These are phyloP conservation scores for Petrolisthes manimaculis DNA, from an alignment of 2,888 invertebrate species.

Conservation along the genomic window DNA sequence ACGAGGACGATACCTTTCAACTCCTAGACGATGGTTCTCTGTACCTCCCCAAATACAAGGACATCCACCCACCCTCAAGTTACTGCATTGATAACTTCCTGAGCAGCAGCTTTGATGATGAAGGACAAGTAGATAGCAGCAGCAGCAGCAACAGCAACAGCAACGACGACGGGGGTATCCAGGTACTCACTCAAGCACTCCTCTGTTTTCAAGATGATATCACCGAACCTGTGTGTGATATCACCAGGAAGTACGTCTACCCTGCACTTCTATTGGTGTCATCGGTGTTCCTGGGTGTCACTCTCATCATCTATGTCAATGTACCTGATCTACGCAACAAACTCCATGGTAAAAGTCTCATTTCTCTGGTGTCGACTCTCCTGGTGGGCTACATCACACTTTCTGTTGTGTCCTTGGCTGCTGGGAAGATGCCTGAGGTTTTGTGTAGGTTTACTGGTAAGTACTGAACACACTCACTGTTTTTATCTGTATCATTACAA, in stretches of 20 bases:
- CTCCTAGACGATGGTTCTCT: slow-evolving; percentile 76
- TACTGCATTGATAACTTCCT: slow-evolving; percentile 77
- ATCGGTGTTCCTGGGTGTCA: slow-evolving; percentile 69
- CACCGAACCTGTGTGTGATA: slow-evolving; percentile 67
- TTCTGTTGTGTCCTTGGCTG: slow-evolving; percentile 44
- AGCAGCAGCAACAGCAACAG: too few relatives aligned
- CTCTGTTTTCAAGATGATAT: slow-evolving; percentile 71
- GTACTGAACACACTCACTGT: background rate
- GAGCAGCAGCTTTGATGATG: slow-evolving; percentile 55
- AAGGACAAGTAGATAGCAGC: too few relatives aligned
- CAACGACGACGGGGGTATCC: slow-evolving; percentile 68
- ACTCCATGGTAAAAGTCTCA: slow-evolving; percentile 66
- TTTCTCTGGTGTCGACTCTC: slow-evolving; percentile 58
- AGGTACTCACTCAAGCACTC: slow-evolving; percentile 70
- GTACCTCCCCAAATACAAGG: slow-evolving; percentile 71
- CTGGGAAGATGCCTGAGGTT: background rate
- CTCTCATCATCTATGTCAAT: slow-evolving; percentile 65
- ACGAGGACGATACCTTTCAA: slow-evolving; percentile 71
- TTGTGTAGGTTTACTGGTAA: slow-evolving; percentile 19
- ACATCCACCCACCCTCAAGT: slow-evolving; percentile 17
- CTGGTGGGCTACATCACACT: slow-evolving; percentile 64
- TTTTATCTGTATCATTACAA: too few relatives aligned
- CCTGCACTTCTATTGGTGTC: slow-evolving; percentile 73
- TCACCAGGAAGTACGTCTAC: slow-evolving; percentile 32
- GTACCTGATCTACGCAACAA: slow-evolving; percentile 67